Evolutionary conservation across 2,888 invertebrate species (phyloP).

Genomic region (Anarsia innoxiella): DNA sequence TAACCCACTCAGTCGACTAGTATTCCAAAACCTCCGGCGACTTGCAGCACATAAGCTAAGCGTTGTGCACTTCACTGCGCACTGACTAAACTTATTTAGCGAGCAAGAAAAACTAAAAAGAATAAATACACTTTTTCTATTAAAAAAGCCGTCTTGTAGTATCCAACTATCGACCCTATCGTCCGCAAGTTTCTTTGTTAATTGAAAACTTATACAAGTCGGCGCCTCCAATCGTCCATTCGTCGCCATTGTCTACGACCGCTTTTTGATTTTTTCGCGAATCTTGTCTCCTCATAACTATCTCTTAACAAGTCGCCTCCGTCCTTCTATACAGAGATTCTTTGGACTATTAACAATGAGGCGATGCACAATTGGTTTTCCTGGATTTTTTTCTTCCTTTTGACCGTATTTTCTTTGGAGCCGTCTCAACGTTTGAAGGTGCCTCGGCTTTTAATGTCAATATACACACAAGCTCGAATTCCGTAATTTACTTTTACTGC

Average conservation of each 20-base stretch:
- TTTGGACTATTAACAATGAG: slow-evolving; percentile 37
- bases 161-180: slow-evolving; percentile 10
- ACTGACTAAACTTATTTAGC: slow-evolving; percentile 14
- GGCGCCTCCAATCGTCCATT: slow-evolving; percentile 26
- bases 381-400: slow-evolving; percentile 28
- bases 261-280: slow-evolving; percentile 37
- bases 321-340: slow-evolving; percentile 39
- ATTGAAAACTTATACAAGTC: slow-evolving; percentile 47
- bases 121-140: neutral
- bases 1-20: slow-evolving; percentile 56
- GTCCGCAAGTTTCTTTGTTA: slow-evolving; percentile 32
- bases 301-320: slow-evolving; percentile 40
- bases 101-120: no score
- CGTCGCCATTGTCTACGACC: slow-evolving; percentile 41
- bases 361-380: slow-evolving; percentile 43
- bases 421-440: slow-evolving; percentile 25
- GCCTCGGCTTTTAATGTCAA: slow-evolving; percentile 23
- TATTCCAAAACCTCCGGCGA: slow-evolving; percentile 39
- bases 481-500: slow-evolving; percentile 8
- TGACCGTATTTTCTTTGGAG: slow-evolving; percentile 29
- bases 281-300: slow-evolving; percentile 41
- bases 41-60: slow-evolving; percentile 37
- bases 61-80: slow-evolving; percentile 26
- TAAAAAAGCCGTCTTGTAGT: neutral
- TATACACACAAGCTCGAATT: slow-evolving; percentile 16